These are phyloP conservation scores for Drosophila bunnanda DNA, from an alignment of 2,888 invertebrate genomes.

Conservation along the genomic window DNA sequence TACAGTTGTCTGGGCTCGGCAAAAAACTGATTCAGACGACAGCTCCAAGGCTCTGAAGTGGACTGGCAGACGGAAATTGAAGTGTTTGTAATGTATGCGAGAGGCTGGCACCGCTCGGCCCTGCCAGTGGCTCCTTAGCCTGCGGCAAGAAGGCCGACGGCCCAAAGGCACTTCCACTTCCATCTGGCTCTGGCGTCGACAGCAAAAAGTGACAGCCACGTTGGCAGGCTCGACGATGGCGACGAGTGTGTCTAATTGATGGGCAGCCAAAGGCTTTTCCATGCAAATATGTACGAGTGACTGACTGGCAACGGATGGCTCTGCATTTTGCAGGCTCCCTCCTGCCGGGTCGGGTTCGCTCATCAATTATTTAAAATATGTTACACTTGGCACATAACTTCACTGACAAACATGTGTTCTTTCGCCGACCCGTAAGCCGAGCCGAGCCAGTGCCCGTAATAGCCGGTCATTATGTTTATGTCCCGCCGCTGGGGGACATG, in stretches of 20 bases:
- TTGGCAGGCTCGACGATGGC: conserved; percentile 29
- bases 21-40: conserved; percentile 21
- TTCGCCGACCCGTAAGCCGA: conserved; percentile 44
- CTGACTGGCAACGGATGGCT: conserved; percentile 12
- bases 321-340: conserved; percentile 9
- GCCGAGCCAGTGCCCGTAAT: conserved; percentile 62
- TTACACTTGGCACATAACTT: conserved; percentile 74
- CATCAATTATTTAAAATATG: conserved; percentile 78
- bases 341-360: conserved; percentile 45
- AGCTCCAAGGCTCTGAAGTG: conserved; percentile 18
- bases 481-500: conserved; percentile 43
- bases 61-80: conserved; percentile 71
- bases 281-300: conserved; percentile 59
- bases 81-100: conserved; percentile 68
- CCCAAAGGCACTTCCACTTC: conserved; percentile 51
- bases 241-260: conserved; percentile 65
- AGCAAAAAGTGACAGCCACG: conserved; percentile 40
- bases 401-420: conserved; percentile 57
- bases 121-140: not conserved
- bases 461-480: conserved; percentile 75
- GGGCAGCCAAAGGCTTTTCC: conserved; percentile 64
- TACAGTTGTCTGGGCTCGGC: conserved; percentile 60
- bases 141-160: conserved; percentile 25
- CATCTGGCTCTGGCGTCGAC: conserved; percentile 46
- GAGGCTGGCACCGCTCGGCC: conserved; percentile 1